Base-by-base conservation (phyloP, 2,113 vertebrate species). In the Microcebus lehilahytsara region DNA sequence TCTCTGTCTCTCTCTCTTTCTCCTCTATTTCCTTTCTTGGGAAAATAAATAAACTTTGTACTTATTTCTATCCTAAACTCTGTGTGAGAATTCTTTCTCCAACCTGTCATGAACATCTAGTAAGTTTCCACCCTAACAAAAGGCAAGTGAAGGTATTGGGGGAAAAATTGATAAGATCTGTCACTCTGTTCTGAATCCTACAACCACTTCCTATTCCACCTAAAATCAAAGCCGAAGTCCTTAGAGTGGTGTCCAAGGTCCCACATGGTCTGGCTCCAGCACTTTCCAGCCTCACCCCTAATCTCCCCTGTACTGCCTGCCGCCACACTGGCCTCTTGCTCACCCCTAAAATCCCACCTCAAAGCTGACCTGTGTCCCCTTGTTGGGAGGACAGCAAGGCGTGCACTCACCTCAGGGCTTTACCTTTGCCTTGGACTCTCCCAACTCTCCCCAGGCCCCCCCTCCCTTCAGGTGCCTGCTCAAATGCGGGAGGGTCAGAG, bases 321-420 rank as follows among this genome's bases (percentile, higher is more conserved):
- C 8, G 2, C 42, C 56, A 37, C 5, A 0, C 0, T 5, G 58
- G 56, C n/a, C 42, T n/a, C 19, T 40, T 32, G 8, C 62, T 27
- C 60, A 62, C 60, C 60, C 9, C 60, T 62, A 62, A n/a, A 27
- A 27, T 62, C 60, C 25, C 25, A 62, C 60, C 60, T 25, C 11
- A 62, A 23, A 62, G 60, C 22, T 25, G 60, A 27, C 60, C 60
- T 62, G 25, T 27, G 60, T 62, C 25, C 60, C 25, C 9, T 27
- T 84, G 32, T 5, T 69, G 51, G 34, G 13, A 32, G 58, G 77
- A 64, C 64, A 32, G 37, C 32, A 4, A 8, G 37, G 12, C 25
- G 0, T 4, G 14, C 12, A 2, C 17, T 27, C 2, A 14, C 17
- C 40, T 22, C 5, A 1, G 71, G 72, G 40, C 46, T 40, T 14